phyloP scores from a whole-genome alignment of 2,888 invertebrate genomes.

The Axea sp. region DNA sequence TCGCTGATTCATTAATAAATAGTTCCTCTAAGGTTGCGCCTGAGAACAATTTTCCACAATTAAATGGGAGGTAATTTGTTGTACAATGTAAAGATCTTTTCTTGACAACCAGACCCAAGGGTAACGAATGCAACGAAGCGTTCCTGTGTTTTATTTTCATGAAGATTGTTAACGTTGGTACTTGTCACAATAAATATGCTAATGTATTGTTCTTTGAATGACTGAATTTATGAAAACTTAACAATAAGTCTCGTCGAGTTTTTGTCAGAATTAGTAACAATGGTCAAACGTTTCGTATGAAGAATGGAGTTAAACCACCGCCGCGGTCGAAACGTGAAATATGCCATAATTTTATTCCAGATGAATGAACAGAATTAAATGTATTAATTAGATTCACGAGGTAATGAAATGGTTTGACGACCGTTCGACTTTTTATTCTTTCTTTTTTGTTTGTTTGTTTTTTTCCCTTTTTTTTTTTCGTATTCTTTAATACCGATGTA shows the following conservation, averaged over 20 bases:
- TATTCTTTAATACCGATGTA: conserved; percentile 18
- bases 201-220: conserved; percentile 24
- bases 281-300: not conserved
- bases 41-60: conserved; percentile 34
- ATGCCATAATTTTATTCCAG: no score
- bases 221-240: not conserved
- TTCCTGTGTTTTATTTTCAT: conserved; percentile 26
- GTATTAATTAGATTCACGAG: no score
- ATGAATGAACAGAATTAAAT: not conserved
- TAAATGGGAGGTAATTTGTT: conserved; percentile 22
- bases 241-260: conserved; percentile 8
- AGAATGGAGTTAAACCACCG: not conserved
- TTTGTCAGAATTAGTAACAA: not conserved
- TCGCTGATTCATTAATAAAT: conserved; percentile 38
- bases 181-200: conserved; percentile 35
- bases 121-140: conserved; percentile 25
- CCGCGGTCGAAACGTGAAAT: not conserved
- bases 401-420: no score
- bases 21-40: conserved; percentile 36
- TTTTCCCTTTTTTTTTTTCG: no score
- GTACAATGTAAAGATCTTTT: conserved; percentile 11
- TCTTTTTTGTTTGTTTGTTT: no score
- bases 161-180: conserved; percentile 6
- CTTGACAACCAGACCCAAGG: conserved; percentile 23
- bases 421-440: no score